Conservation (phyloP, 2,888 invertebrate genomes). For the Enchytraeus crypticus region DNA sequence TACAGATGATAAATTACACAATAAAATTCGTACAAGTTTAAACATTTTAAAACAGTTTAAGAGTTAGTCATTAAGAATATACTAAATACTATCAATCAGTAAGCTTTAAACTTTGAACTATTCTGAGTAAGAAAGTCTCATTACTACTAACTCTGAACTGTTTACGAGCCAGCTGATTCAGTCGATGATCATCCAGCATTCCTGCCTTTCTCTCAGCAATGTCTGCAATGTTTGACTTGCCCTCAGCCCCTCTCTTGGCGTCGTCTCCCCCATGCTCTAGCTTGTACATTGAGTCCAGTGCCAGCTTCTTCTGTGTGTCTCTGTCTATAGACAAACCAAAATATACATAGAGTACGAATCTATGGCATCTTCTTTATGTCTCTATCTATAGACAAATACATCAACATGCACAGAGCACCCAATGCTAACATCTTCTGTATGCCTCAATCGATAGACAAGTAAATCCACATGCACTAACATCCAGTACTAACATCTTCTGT, state of each 20-base stretch:
- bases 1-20: no score
- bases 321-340: constrained; percentile 62
- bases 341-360: not conserved
- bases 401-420: not conserved
- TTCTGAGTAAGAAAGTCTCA: not conserved
- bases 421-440: not conserved
- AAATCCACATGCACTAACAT: no score
- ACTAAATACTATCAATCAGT: no score
- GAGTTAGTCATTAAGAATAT: no score
- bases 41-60: no score
- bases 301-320: no score
- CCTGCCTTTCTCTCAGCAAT: constrained; percentile 67
- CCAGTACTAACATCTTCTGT: no score
- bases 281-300: constrained; percentile 95
- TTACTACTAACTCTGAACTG: constrained; percentile 67
- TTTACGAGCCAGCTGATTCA: constrained; percentile 74
- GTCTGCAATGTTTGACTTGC: constrained; percentile 55
- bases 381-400: not conserved
- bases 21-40: no score
- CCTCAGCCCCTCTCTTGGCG: constrained; percentile 31
- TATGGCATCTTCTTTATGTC: not conserved
- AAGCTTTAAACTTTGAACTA: no score
- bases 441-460: not conserved
- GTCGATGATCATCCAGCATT: constrained; percentile 85
- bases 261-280: constrained; percentile 80